phyloP scores from a whole-genome alignment of 2,113 vertebrate genomes.

The Cyprinodon brontotheroides region DNA sequence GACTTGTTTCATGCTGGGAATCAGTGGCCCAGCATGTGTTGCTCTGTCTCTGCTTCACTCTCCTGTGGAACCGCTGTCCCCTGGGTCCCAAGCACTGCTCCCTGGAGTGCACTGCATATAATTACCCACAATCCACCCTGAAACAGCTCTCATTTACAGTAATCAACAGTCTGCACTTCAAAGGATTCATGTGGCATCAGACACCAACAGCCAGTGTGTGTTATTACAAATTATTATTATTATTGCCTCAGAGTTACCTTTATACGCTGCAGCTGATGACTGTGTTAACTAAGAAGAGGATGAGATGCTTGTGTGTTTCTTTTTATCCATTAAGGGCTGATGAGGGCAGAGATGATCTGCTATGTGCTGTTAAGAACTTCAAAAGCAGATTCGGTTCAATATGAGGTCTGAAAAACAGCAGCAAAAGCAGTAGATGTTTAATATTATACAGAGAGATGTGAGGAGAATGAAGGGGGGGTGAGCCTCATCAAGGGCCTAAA shows the following conservation, averaged over 20 bases:
- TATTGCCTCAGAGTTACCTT: conserved; percentile 70
- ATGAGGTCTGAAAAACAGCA: conserved; percentile 64
- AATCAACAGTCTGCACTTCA: conserved; percentile 82
- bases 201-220: conserved; percentile 68
- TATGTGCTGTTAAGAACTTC: conserved; percentile 66
- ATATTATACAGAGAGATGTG: conserved; percentile 58
- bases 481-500: conserved; percentile 69
- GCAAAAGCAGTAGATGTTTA: conserved; percentile 54
- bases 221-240: conserved; percentile 78
- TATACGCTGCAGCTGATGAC: conserved; percentile 52
- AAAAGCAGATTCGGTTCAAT: conserved; percentile 68
- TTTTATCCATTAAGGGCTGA: conserved; percentile 58
- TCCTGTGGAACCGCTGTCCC: conserved; percentile 76
- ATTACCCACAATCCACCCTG: conserved; percentile 83
- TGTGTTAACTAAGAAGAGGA: conserved; percentile 54
- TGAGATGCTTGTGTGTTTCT: conserved; percentile 40
- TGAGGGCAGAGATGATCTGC: conserved; percentile 55
- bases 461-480: conserved; percentile 29
- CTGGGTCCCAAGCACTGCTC: conserved; percentile 75
- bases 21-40: conserved; percentile 78
- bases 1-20: conserved; percentile 78
- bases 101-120: conserved; percentile 80
- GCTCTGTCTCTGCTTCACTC: conserved; percentile 77
- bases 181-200: conserved; percentile 77
- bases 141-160: conserved; percentile 82